phyloP scores from a whole-genome alignment of 2,113 vertebrate genomes.

The Grammomys dolichurus region DNA sequence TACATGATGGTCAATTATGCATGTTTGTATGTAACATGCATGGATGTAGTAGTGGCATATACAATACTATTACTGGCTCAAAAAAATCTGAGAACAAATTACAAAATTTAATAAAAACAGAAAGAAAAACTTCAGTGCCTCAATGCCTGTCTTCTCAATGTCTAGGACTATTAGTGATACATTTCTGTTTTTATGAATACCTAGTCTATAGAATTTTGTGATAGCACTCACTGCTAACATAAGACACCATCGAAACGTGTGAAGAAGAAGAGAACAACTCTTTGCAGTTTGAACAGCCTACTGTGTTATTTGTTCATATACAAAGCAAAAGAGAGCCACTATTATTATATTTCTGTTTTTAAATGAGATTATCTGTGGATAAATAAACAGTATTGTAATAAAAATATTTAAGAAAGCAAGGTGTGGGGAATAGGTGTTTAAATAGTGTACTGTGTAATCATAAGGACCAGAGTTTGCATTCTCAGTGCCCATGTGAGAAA shows the following conservation, averaged over 20 bases:
- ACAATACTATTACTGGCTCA: background rate
- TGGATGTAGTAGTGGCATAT: background rate
- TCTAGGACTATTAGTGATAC: background rate
- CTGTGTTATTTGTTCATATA: background rate
- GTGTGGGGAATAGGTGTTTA: background rate
- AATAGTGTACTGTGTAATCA: background rate
- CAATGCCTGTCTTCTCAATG: background rate
- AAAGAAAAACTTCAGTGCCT: background rate
- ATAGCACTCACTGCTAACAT: background rate
- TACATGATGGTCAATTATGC: background rate
- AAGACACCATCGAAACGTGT: too few relatives aligned
- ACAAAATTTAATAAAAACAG: background rate
- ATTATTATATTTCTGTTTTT: constrained; percentile 33
- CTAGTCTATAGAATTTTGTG: background rate
- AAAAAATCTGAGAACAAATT: background rate
- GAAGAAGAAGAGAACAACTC: background rate
- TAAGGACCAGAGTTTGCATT: background rate
- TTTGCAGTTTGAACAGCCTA: background rate
- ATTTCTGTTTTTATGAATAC: background rate
- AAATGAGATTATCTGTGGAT: background rate
- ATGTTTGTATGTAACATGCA: background rate
- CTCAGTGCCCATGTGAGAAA: too few relatives aligned
- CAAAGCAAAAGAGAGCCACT: background rate
- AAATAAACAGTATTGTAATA: background rate
- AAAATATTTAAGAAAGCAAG: constrained; percentile 1